phyloP scores from a whole-genome alignment of 2,113 vertebrate species.

The Lanius collurio region DNA sequence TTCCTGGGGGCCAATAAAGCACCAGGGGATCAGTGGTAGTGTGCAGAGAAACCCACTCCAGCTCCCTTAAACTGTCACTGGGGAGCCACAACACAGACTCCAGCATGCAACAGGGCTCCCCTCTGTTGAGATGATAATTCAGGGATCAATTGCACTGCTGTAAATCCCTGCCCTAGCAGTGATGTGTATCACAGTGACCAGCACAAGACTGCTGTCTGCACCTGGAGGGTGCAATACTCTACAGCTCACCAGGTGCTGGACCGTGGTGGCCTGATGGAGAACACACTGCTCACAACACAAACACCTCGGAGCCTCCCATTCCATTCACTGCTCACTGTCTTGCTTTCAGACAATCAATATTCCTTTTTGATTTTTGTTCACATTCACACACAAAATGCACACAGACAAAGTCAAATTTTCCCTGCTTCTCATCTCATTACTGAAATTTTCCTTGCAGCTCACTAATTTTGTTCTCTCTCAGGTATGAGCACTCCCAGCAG shows the following conservation, averaged over 20 bases:
- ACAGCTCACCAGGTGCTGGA: background rate
- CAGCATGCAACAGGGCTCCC: background rate
- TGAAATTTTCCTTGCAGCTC: slow-evolving; percentile 9
- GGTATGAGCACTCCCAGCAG: slow-evolving; percentile 24
- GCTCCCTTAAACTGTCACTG: background rate
- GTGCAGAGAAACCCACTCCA: background rate
- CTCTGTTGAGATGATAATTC: background rate
- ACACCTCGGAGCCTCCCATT: background rate
- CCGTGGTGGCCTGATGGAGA: accelerated
- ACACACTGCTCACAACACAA: background rate
- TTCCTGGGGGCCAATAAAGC: background rate
- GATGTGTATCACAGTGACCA: background rate
- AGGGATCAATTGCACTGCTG: background rate
- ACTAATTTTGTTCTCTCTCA: background rate
- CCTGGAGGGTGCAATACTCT: accelerated
- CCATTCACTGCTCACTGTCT: background rate
- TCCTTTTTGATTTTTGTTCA: background rate
- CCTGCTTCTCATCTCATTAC: background rate
- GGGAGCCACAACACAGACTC: background rate
- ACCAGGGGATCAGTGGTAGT: background rate
- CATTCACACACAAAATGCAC: background rate
- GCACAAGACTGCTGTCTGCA: background rate
- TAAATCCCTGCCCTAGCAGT: background rate
- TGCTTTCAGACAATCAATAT: background rate
- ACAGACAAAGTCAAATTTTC: background rate